Base-by-base conservation (phyloP, 2,888 invertebrate genomes). In the Chalcosyrphus nemorum region DNA sequence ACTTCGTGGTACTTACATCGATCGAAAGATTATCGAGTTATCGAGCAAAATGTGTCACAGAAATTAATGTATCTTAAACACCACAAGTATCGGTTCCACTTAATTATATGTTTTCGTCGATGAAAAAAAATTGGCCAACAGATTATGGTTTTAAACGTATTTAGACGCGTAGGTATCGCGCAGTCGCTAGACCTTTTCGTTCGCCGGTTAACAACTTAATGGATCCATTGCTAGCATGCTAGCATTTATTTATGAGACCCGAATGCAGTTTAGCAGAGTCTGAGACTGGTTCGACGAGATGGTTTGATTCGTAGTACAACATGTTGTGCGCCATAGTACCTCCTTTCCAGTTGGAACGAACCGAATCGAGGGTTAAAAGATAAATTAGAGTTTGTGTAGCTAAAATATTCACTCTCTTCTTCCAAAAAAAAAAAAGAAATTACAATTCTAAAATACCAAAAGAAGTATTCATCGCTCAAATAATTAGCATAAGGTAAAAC, bases 221-320 rank as follows among this genome's bases (percentile, higher is more conserved):
- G 70, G 38, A 74, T 52, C 45, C 29, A 21, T 54, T 43, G 35
- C 43, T 52, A 29, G 41, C 52, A 50, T 45, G 63, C 43, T 70
- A 74, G 41, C 78, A 84, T 65, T 74, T 84, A 84, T 84, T 84
- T 84, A 84, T 82, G 66, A 72, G 61, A 41, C 66, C 61, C 29
- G 47, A 66, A 59, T 71, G 57, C 81, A 81, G 35, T 59, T 35
- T 47, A 38, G 56, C 32, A 19, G 59, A 43, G 29, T 4, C 15
- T 47, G 19, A 54, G 52, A 68, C 54, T 57, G 38, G 80, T 74
- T 66, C 52, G 66, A 80, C 19, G 52, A 45, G 41, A 54, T 66
- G 54, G 80, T 80, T 57, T n/a, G 72, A 68, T 11, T 32, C 21
- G n/a, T 9, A 17, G 7, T 0, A 7, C 43, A 66, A 74, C 80